Percentiles rank a stretch among this genome's conserved stretches.
Conservation (phyloP, 2,113 vertebrate genomes). For the Ceratotherium simum region DNA sequence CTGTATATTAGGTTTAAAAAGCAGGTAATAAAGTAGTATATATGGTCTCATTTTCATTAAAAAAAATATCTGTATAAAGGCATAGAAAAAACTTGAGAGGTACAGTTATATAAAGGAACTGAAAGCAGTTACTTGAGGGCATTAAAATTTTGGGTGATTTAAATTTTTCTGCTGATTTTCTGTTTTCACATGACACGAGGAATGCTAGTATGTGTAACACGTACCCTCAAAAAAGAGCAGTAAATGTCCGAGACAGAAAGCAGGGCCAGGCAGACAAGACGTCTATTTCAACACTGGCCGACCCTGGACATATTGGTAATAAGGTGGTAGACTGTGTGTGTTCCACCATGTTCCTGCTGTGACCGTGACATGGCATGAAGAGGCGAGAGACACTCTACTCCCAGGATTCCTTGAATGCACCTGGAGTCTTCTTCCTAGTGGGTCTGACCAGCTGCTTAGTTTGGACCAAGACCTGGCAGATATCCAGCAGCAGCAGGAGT, state of each 20-base stretch:
- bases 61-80: slow-evolving; percentile 17
- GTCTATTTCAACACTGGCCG: background rate
- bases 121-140: background rate
- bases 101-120: slow-evolving; percentile 33
- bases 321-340: background rate
- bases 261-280: background rate
- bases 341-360: background rate
- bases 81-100: slow-evolving; percentile 11
- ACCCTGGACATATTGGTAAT: background rate
- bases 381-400: background rate
- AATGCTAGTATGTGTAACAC: background rate
- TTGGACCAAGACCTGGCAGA: slow-evolving; percentile 51
- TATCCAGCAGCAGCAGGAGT: slow-evolving; percentile 87
- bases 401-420: background rate
- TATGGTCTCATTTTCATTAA: slow-evolving; percentile 34
- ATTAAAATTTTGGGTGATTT: slow-evolving; percentile 15
- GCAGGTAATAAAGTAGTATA: slow-evolving; percentile 26
- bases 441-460: slow-evolving; percentile 71
- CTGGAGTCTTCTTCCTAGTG: slow-evolving; percentile 17
- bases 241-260: background rate
- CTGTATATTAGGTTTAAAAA: background rate
- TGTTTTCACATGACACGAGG: slow-evolving; percentile 23
- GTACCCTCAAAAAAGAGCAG: background rate
- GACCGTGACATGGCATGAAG: background rate
- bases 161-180: slow-evolving; percentile 30